Evolutionary conservation across 2,797 vertebrate genomes (phyloP).

Genomic region (Lycodopsis pacificus): DNA sequence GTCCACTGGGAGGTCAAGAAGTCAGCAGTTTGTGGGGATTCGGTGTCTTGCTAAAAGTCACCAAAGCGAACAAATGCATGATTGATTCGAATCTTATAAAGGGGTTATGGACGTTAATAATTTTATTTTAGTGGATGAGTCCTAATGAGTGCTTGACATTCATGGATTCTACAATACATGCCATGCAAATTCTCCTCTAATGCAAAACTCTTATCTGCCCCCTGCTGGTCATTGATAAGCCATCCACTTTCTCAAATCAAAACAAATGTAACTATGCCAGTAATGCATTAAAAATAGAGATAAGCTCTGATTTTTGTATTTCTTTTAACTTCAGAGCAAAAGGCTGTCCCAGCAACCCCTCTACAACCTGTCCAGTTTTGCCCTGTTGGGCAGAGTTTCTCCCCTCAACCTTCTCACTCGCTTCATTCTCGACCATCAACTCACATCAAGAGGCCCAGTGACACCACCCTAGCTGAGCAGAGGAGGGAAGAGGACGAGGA

Average conservation of each 20-base stretch:
- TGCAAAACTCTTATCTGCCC: conserved; percentile 32
- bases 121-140: conserved; percentile 1
- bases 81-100: background rate
- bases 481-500: conserved; percentile 52
- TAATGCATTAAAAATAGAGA: background rate
- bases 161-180: background rate
- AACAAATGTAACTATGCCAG: background rate
- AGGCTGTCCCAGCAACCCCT: conserved; percentile 48
- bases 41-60: background rate
- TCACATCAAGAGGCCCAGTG: conserved; percentile 61
- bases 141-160: background rate
- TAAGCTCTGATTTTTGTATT: background rate
- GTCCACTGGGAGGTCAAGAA: background rate
- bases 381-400: conserved; percentile 70
- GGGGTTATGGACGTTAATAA: background rate
- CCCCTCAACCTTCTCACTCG: conserved; percentile 52
- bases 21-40: background rate
- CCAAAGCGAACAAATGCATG: background rate
- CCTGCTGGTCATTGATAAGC: conserved; percentile 51
- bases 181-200: background rate
- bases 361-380: conserved; percentile 60
- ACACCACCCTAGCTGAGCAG: conserved; percentile 37
- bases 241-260: background rate
- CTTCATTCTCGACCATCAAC: conserved; percentile 43
- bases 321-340: conserved; percentile 73